Conservation (phyloP, 2,888 invertebrate species). For the Drosophila anomalata region DNA sequence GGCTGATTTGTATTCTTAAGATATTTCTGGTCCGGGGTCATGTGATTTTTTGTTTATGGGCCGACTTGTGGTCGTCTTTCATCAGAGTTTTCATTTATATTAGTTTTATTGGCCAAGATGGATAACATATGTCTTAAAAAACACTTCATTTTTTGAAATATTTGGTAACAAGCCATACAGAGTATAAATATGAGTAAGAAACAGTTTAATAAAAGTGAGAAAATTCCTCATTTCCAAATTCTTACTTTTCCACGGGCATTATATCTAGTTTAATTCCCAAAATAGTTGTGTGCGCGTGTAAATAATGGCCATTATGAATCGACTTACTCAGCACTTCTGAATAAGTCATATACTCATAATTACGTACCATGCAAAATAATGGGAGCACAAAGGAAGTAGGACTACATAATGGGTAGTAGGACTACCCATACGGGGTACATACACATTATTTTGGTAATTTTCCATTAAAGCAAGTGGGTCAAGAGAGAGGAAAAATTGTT, state of each 20-base stretch:
- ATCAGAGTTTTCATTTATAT: conserved; percentile 2
- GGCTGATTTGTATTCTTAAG: conserved; percentile 32
- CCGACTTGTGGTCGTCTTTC: background rate
- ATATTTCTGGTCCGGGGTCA: conserved; percentile 29
- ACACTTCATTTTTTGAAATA: background rate
- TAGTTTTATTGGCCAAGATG: background rate
- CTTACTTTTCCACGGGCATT: background rate
- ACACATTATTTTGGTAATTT: background rate
- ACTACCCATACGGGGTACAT: background rate
- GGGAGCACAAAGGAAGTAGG: conserved; percentile 8
- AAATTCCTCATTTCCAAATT: background rate
- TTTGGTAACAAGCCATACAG: background rate
- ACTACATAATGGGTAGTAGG: background rate
- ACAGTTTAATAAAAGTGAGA: background rate
- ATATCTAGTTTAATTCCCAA: conserved; percentile 15
- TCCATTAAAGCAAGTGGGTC: background rate
- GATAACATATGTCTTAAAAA: background rate
- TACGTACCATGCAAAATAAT: conserved; percentile 11
- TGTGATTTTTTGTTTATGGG: conserved; percentile 9
- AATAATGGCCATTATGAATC: conserved; percentile 9
- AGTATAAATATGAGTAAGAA: background rate
- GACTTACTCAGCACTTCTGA: conserved; percentile 22
- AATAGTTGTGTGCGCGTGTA: conserved; percentile 38
- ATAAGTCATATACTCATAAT: conserved; percentile 29
- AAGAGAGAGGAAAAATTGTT: background rate